These are phyloP conservation scores for Anthoscopus minutus DNA, from an alignment of 2,113 vertebrate genomes.

Conservation along the genomic window DNA sequence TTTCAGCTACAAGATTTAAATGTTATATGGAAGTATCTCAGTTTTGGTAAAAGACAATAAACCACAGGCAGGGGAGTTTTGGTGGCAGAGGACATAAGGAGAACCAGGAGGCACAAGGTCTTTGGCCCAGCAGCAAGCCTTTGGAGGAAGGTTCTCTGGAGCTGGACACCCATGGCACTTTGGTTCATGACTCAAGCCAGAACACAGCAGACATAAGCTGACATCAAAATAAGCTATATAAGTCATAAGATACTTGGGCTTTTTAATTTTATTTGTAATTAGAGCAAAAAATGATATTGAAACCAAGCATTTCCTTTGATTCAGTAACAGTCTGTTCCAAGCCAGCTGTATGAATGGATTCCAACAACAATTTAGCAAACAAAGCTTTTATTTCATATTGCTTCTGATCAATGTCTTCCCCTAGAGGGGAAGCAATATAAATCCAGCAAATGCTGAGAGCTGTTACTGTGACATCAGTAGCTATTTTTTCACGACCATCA, in stretches of 20 bases:
- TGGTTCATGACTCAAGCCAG: not conserved
- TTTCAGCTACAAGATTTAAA: not conserved
- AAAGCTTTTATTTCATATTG: not conserved
- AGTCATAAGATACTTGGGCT: not conserved
- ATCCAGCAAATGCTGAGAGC: not conserved
- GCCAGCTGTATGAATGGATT: not conserved
- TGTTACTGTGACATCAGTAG: not conserved
- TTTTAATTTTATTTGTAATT: not conserved
- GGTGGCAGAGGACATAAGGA: not conserved
- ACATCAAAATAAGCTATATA: not conserved
- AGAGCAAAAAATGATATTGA: not conserved
- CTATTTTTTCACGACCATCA: not conserved
- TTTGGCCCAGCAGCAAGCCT: not conserved
- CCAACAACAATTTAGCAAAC: not conserved
- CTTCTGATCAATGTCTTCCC: not conserved
- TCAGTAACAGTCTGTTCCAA: not conserved
- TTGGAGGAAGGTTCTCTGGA: not conserved
- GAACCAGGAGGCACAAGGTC: not conserved
- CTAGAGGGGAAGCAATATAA: not conserved
- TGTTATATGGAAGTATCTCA: not conserved
- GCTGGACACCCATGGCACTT: not conserved
- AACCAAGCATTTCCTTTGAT: not conserved
- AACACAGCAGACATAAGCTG: not conserved
- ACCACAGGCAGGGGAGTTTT: not conserved
- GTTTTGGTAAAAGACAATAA: not conserved